A percentile compares a stretch with the other conserved stretches of the same genome.
phyloP scores from a whole-genome alignment of 2,113 vertebrate genomes.

The Puntigrus tetrazona region DNA sequence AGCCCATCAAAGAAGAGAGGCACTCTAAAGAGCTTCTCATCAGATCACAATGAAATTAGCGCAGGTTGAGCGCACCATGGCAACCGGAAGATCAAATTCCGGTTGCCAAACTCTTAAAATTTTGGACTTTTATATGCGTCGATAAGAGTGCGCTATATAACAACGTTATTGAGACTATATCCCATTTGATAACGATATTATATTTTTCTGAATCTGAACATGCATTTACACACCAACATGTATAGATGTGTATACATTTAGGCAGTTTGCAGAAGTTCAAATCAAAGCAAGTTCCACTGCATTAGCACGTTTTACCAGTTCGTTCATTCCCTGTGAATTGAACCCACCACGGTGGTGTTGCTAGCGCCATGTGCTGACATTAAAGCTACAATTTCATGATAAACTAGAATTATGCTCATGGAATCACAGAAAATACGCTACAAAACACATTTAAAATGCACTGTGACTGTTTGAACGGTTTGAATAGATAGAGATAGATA shows the following conservation, averaged over 20 bases:
- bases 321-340: background rate
- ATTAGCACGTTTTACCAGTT: background rate
- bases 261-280: background rate
- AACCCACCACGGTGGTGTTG: background rate
- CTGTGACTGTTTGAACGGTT: too few species aligned
- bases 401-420: too few species aligned
- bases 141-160: background rate
- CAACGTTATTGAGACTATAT: background rate
- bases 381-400: background rate
- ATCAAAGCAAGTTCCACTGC: background rate
- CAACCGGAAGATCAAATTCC: background rate
- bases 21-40: slow-evolving; percentile 24
- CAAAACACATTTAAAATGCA: too few species aligned
- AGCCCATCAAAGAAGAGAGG: slow-evolving; percentile 31
- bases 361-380: too few species aligned
- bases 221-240: background rate
- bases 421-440: too few species aligned
- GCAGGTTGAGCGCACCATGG: background rate
- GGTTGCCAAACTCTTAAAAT: background rate
- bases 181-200: background rate
- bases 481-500: too few species aligned
- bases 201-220: too few species aligned
- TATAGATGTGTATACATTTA: background rate
- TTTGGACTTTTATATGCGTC: background rate
- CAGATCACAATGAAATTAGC: background rate